phyloP scores from a whole-genome alignment of 2,888 invertebrate genomes.

The Orthonychiurus folsomi region DNA sequence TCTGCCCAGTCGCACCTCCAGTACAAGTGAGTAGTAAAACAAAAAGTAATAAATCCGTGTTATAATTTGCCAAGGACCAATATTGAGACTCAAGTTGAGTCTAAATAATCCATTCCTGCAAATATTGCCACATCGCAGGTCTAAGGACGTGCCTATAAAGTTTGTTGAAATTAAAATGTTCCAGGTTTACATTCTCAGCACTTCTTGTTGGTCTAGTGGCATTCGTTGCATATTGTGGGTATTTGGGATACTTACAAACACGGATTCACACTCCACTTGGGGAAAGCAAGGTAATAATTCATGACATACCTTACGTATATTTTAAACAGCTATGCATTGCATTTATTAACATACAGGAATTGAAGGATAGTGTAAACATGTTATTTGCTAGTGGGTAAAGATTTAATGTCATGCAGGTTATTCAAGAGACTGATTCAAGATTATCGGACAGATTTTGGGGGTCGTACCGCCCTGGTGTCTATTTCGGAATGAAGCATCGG shows the following conservation, averaged over 20 bases:
- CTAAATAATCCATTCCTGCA: no score
- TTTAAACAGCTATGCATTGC: no score
- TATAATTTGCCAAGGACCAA: no score
- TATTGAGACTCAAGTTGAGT: no score
- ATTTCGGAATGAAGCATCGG: slow-evolving; percentile 82
- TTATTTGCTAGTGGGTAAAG: no score
- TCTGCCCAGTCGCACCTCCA: no score
- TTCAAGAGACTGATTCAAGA: slow-evolving; percentile 58
- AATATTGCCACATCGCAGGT: no score
- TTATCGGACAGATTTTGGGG: slow-evolving; percentile 85
- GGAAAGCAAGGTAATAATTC: slow-evolving; percentile 57
- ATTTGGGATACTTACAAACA: slow-evolving; percentile 75
- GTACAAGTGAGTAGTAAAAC: no score
- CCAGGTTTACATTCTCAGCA: slow-evolving; percentile 28
- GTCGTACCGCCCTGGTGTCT: slow-evolving; percentile 75
- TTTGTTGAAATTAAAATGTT: background rate
- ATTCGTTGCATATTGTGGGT: slow-evolving; percentile 65
- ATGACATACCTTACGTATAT: background rate
- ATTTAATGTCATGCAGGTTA: slow-evolving; percentile 52
- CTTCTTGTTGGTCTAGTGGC: slow-evolving; percentile 45
- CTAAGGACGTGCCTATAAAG: no score
- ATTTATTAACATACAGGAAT: background rate
- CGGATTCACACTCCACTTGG: slow-evolving; percentile 77
- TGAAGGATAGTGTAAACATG: no score
- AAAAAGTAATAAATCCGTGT: no score